Conservation (phyloP, 2,797 vertebrate species). For the Cirrhinus molitorella region DNA sequence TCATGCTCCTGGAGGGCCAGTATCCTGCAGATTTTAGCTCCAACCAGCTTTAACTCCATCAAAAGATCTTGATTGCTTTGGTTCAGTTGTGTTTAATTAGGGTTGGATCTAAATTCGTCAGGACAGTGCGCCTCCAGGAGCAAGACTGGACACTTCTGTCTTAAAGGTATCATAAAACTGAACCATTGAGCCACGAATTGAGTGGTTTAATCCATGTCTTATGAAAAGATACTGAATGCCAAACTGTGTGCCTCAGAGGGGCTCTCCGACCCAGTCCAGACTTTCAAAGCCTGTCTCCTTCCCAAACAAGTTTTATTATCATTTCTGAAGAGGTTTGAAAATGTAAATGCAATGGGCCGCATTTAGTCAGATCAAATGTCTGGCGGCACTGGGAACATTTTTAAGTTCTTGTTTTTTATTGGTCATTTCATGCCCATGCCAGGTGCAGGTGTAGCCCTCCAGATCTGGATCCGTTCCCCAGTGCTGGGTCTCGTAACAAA, state of each 20-base stretch:
- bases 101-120: no score
- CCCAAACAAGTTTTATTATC: conserved; percentile 35
- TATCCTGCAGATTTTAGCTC: no score
- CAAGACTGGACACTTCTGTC: no score
- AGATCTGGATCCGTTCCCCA: conserved; percentile 55
- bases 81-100: no score
- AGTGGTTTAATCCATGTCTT: no score
- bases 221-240: conserved; percentile 53
- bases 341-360: conserved; percentile 68
- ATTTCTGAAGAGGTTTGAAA: conserved; percentile 58
- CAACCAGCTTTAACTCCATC: no score
- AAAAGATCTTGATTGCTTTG: not conserved
- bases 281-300: conserved; percentile 42
- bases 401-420: conserved; percentile 51
- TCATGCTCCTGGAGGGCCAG: no score
- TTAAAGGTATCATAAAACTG: no score
- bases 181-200: no score
- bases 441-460: conserved; percentile 60
- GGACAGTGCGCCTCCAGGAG: no score
- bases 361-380: conserved; percentile 75
- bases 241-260: conserved; percentile 70
- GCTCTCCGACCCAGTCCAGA: not conserved
- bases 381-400: conserved; percentile 38
- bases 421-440: conserved; percentile 63
- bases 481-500: conserved; percentile 51